Evolutionary conservation across 2,797 vertebrate species (phyloP).

Genomic region (Oophaga sylvatica): DNA sequence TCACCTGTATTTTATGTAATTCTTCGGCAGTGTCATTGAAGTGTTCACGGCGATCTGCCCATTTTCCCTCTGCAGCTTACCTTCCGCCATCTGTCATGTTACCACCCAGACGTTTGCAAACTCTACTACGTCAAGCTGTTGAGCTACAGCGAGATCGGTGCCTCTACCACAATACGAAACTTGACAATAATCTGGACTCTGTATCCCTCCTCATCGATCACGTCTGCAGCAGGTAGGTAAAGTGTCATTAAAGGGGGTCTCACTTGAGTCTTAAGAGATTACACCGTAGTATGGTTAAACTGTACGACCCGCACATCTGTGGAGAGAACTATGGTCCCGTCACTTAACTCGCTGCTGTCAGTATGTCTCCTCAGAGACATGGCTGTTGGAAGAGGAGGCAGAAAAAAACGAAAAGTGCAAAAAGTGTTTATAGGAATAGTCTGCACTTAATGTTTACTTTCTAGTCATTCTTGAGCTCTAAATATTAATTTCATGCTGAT

Average conservation of each 20-base stretch:
- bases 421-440: no score
- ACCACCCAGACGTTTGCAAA: slow-evolving; percentile 95
- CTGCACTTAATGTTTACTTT: no score
- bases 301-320: no score
- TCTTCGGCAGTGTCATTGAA: no score
- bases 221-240: slow-evolving; percentile 93
- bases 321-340: not conserved
- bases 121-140: slow-evolving; percentile 92
- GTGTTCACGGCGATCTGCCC: no score
- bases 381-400: no score
- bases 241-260: not conserved
- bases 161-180: slow-evolving; percentile 98
- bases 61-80: slow-evolving; percentile 78
- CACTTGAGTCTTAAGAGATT: no score
- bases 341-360: no score
- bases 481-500: not conserved
- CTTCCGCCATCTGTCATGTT: slow-evolving; percentile 98
- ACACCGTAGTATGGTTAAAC: no score
- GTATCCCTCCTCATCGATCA: slow-evolving; percentile 97
- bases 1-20: no score
- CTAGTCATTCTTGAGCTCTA: not conserved
- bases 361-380: no score
- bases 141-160: slow-evolving; percentile 97
- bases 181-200: slow-evolving; percentile 92
- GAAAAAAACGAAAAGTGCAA: no score